Evolutionary conservation across 2,113 vertebrate genomes (phyloP).

Genomic region (Chloroceryle aenea): DNA sequence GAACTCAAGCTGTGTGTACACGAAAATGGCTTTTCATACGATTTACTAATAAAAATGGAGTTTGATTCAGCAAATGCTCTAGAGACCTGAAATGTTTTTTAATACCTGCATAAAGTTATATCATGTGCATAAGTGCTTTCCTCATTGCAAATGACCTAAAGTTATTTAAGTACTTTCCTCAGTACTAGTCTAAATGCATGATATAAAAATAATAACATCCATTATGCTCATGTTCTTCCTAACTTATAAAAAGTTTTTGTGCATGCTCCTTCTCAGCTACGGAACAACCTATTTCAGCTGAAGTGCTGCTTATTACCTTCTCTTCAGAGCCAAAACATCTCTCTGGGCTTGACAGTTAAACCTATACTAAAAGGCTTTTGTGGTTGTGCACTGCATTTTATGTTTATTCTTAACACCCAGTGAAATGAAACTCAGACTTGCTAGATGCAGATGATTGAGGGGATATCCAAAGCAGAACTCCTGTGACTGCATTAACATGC

Average conservation of each 20-base stretch:
- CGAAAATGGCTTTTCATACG: background rate
- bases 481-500: background rate
- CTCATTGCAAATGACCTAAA: background rate
- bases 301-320: slow-evolving; percentile 8
- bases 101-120: background rate
- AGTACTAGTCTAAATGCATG: background rate
- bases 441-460: background rate
- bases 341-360: background rate
- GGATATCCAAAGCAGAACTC: background rate
- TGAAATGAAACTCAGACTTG: background rate
- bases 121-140: background rate
- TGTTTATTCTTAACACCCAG: slow-evolving; percentile 11
- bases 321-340: background rate
- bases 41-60: slow-evolving; percentile 6
- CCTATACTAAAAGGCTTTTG: background rate
- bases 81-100: background rate
- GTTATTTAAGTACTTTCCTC: slow-evolving; percentile 11
- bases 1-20: background rate
- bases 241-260: background rate
- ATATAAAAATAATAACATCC: background rate
- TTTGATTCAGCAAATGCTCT: slow-evolving; percentile 9
- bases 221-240: slow-evolving; percentile 2
- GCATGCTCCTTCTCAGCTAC: background rate
- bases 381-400: background rate
- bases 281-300: background rate